Evolutionary conservation across 2,797 vertebrate species (phyloP).

Genomic region (Protosalanx chinensis): DNA sequence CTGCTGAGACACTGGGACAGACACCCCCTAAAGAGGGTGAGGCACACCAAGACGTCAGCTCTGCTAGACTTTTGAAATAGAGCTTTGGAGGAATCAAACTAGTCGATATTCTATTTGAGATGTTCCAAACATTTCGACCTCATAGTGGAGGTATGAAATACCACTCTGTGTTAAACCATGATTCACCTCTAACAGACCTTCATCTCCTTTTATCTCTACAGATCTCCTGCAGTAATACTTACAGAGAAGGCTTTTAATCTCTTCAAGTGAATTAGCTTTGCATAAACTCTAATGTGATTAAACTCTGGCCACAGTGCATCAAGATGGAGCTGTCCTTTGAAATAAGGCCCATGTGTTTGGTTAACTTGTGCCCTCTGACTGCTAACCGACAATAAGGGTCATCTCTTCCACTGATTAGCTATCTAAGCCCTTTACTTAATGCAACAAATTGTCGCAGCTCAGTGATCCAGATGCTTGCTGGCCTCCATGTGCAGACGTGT

Average conservation of each 20-base stretch:
- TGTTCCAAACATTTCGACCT: not conserved
- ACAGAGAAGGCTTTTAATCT: constrained; percentile 11
- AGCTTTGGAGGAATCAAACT: too few relatives aligned
- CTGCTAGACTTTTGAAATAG: too few relatives aligned
- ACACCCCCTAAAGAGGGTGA: too few relatives aligned
- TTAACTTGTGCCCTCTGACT: constrained; percentile 59
- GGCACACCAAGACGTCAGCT: too few relatives aligned
- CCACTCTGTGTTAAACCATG: too few relatives aligned
- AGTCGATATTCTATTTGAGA: too few relatives aligned
- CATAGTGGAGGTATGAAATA: not conserved
- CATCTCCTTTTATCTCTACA: not conserved
- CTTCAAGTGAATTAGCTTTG: constrained; percentile 24
- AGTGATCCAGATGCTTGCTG: not conserved
- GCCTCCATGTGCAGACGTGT: not conserved
- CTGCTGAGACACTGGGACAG: not conserved
- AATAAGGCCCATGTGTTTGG: constrained; percentile 66
- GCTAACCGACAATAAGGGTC: not conserved
- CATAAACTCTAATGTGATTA: constrained; percentile 22
- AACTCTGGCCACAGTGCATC: constrained; percentile 21
- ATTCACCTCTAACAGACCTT: not conserved
- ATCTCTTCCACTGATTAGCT: constrained; percentile 7
- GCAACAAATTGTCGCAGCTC: not conserved
- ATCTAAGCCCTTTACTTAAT: constrained; percentile 2
- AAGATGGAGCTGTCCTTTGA: constrained; percentile 40
- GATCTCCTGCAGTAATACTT: not conserved